These are phyloP conservation scores for Drosophila kurseongensis DNA, from an alignment of 1,140 invertebrate genomes.

Conservation along the genomic window DNA sequence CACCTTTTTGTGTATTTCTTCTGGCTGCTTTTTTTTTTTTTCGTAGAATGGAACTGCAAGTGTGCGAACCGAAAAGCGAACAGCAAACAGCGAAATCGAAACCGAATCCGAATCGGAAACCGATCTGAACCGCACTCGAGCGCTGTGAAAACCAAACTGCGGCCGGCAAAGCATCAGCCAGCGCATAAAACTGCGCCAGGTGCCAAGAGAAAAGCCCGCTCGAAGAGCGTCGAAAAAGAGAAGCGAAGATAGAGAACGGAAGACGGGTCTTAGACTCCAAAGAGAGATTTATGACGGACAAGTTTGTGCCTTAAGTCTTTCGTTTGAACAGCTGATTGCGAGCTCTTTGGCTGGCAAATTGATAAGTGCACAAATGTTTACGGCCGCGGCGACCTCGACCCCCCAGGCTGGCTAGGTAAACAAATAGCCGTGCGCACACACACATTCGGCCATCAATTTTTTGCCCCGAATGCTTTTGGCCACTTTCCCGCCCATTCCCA, in stretches of 20 bases:
- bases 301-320: slow-evolving; percentile 81
- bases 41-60: slow-evolving; percentile 7
- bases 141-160: slow-evolving; percentile 76
- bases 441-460: slow-evolving; percentile 64
- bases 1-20: slow-evolving; percentile 58
- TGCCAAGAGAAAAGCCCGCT: slow-evolving; percentile 48
- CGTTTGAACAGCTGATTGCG: slow-evolving; percentile 75
- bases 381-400: slow-evolving; percentile 74
- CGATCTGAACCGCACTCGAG: slow-evolving; percentile 70
- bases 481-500: slow-evolving; percentile 48
- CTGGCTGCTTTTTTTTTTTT: background rate
- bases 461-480: slow-evolving; percentile 50
- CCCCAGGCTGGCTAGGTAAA: slow-evolving; percentile 57
- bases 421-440: slow-evolving; percentile 28
- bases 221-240: slow-evolving; percentile 17
- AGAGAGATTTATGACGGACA: slow-evolving; percentile 77
- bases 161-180: slow-evolving; percentile 69
- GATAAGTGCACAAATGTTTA: slow-evolving; percentile 77
- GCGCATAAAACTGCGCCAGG: slow-evolving; percentile 75
- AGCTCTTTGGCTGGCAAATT: slow-evolving; percentile 59
- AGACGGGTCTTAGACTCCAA: slow-evolving; percentile 24
- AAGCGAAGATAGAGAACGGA: slow-evolving; percentile 7
- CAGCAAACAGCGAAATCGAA: slow-evolving; percentile 27
- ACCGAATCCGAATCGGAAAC: slow-evolving; percentile 52
- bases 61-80: slow-evolving; percentile 23